Conservation (phyloP, 2,888 invertebrate species). For the Cylindroiulus punctatus region DNA sequence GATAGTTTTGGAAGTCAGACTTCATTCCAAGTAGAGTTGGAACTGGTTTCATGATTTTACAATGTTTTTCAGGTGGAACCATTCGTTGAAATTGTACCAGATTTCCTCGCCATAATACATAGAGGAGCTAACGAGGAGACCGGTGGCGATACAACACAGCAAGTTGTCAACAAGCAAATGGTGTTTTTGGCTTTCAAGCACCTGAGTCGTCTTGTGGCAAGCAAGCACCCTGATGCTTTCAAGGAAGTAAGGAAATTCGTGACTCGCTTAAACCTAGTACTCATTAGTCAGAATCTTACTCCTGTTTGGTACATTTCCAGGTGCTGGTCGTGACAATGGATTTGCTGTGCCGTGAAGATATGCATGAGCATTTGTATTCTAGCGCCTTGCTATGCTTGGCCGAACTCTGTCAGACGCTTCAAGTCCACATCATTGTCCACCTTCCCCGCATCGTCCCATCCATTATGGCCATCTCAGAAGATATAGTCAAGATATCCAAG, state of each 20-base stretch:
- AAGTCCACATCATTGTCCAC: conserved; percentile 78
- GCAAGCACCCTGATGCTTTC: background rate
- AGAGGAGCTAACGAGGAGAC: background rate
- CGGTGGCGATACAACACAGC: background rate
- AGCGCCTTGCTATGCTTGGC: conserved; percentile 81
- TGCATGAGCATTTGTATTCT: conserved; percentile 74
- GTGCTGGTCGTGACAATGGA: background rate
- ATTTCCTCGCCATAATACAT: background rate
- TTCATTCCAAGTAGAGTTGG: too few relatives aligned
- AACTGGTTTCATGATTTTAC: too few relatives aligned
- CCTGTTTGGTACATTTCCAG: background rate
- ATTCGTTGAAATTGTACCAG: background rate
- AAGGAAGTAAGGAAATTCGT: background rate
- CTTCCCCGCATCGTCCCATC: conserved; percentile 82
- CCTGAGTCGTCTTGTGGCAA: conserved; percentile 9
- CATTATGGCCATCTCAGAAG: conserved; percentile 61
- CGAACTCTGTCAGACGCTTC: conserved; percentile 79
- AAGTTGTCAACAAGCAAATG: conserved; percentile 4
- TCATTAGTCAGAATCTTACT: background rate
- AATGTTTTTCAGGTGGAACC: background rate
- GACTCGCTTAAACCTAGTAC: background rate
- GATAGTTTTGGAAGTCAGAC: too few relatives aligned
- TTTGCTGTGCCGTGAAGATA: conserved; percentile 61
- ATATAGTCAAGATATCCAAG: conserved; percentile 14
- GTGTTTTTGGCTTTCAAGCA: conserved; percentile 34